phyloP scores from a whole-genome alignment of 2,888 invertebrate genomes.

The Pyralis farinalis region DNA sequence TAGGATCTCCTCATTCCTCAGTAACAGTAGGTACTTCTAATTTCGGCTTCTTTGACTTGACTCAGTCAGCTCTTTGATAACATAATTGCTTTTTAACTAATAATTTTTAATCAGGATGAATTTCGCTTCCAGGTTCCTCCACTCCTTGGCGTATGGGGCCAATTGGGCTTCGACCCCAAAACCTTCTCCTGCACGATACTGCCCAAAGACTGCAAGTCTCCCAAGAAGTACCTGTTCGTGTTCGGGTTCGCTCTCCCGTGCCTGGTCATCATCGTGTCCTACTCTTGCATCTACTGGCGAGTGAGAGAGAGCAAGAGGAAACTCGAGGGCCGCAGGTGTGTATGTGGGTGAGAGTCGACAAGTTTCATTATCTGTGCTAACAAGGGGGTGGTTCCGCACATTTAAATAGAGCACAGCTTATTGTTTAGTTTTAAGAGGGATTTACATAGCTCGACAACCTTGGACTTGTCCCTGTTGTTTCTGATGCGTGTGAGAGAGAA shows the following conservation, averaged over 20 bases:
- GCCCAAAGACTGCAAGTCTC: constrained; percentile 86
- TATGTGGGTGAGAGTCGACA: constrained; percentile 62
- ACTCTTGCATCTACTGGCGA: constrained; percentile 91
- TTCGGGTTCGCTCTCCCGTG: constrained; percentile 93
- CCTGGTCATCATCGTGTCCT: constrained; percentile 90
- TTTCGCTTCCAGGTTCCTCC: constrained; percentile 88
- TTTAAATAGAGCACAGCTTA: not conserved
- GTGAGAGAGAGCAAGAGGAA: constrained; percentile 88
- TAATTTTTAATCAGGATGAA: no score
- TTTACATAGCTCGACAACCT: no score
- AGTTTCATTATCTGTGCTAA: constrained; percentile 36
- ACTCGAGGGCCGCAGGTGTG: constrained; percentile 86
- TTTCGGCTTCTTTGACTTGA: no score
- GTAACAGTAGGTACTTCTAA: no score
- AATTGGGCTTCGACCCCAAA: constrained; percentile 87
- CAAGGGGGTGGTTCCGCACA: constrained; percentile 20
- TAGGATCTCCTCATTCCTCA: no score
- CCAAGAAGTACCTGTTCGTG: constrained; percentile 91
- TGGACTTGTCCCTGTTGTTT: no score
- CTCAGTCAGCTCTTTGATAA: no score
- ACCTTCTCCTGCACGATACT: constrained; percentile 96
- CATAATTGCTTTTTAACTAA: no score
- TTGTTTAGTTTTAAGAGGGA: not conserved
- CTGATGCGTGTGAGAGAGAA: no score
- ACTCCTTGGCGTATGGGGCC: constrained; percentile 91